Conservation (phyloP, 2,797 vertebrate species). For the Hylomyscus alleni region DNA sequence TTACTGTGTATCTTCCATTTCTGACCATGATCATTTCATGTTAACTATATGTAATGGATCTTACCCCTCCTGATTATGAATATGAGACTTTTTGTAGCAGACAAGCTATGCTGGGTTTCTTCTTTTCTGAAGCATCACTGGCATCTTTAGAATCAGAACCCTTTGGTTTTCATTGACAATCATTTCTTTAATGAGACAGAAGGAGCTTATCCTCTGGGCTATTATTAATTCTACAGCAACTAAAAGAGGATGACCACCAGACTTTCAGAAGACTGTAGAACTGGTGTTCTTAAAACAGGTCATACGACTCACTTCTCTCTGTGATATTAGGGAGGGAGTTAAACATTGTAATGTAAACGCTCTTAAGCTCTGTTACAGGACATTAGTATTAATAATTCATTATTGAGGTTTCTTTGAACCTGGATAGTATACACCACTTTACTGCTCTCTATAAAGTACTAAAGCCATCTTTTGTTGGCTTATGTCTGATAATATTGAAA, state of each 20-base stretch:
- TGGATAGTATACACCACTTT: not conserved
- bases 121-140: conserved; percentile 1
- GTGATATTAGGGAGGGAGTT: not conserved
- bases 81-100: not conserved
- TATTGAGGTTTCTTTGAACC: not conserved
- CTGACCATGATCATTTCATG: not conserved
- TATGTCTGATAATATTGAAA: not conserved
- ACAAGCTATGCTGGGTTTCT: not conserved
- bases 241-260: not conserved
- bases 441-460: not conserved
- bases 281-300: not conserved
- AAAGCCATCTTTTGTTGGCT: not conserved
- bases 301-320: not conserved
- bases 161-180: not conserved
- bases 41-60: not conserved
- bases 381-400: not conserved
- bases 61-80: not conserved
- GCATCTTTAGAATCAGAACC: not conserved
- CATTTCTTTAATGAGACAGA: not conserved
- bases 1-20: not conserved
- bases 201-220: not conserved
- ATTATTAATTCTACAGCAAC: not conserved
- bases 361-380: not conserved
- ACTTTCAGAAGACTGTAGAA: not conserved
- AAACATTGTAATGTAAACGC: not conserved